phyloP scores from a whole-genome alignment of 2,797 vertebrate genomes.

The Gymnodraco acuticeps region DNA sequence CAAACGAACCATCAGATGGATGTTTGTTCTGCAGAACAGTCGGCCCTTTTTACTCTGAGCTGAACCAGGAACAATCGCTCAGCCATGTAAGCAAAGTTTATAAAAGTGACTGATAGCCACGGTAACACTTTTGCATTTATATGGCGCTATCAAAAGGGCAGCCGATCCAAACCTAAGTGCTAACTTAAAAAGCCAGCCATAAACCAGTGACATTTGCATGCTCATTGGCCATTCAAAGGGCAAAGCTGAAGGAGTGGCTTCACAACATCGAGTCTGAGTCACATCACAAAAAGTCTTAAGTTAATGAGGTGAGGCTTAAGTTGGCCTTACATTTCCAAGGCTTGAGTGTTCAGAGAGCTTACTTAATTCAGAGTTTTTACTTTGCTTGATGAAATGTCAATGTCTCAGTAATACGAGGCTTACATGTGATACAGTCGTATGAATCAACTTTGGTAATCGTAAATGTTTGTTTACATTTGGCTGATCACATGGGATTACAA shows the following conservation, averaged over 20 bases:
- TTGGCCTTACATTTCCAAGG: neutral
- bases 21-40: conserved; percentile 8
- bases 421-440: neutral
- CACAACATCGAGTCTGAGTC: neutral
- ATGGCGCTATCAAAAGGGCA: conserved; percentile 63
- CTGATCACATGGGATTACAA: neutral
- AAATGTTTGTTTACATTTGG: neutral
- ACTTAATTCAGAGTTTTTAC: neutral
- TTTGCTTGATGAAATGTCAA: neutral
- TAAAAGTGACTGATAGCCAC: conserved; percentile 50
- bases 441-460: neutral
- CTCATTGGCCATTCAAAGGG: conserved; percentile 75
- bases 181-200: conserved; percentile 55
- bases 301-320: neutral
- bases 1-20: conserved; percentile 17
- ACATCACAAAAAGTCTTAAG: neutral
- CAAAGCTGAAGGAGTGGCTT: conserved; percentile 60
- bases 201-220: conserved; percentile 80
- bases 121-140: conserved; percentile 71
- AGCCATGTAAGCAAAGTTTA: conserved; percentile 32
- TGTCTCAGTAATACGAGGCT: neutral
- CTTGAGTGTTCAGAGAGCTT: neutral
- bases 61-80: conserved; percentile 12
- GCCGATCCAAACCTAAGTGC: conserved; percentile 50
- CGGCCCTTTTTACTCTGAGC: neutral